These are phyloP conservation scores for Samia ricini DNA, from an alignment of 1,140 invertebrate species.

Conservation along the genomic window DNA sequence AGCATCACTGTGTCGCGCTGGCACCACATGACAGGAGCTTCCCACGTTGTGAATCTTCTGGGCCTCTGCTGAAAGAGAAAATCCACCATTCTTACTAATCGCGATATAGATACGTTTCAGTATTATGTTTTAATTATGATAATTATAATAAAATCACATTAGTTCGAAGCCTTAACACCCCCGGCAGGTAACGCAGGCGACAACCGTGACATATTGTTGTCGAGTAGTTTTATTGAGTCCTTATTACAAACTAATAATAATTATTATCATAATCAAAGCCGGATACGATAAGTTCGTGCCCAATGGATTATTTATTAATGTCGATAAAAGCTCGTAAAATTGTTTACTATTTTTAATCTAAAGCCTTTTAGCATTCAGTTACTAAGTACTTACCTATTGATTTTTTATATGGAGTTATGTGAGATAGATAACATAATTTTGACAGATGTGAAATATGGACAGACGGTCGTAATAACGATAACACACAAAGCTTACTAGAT, in stretches of 20 bases:
- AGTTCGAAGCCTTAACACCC: neutral
- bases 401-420: too few relatives aligned
- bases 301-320: conserved; percentile 10
- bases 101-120: too few relatives aligned
- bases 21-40: too few relatives aligned
- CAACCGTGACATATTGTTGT: conserved; percentile 41
- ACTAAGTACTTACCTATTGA: neutral
- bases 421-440: too few relatives aligned
- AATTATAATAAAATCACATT: neutral
- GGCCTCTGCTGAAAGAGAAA: too few relatives aligned
- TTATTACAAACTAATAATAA: conserved; percentile 47
- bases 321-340: conserved; percentile 9
- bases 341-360: neutral
- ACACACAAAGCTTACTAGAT: too few relatives aligned
- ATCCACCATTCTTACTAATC: too few relatives aligned
- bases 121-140: neutral
- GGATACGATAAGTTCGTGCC: conserved; percentile 27
- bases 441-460: too few relatives aligned
- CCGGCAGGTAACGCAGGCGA: neutral
- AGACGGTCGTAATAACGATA: too few relatives aligned
- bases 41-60: too few relatives aligned
- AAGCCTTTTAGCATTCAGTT: neutral
- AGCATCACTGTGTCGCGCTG: too few relatives aligned
- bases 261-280: conserved; percentile 41
- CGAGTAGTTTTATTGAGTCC: conserved; percentile 40